Evolutionary conservation across 2,888 invertebrate genomes (phyloP).

Genomic region (Meiosimyza decipiens): DNA sequence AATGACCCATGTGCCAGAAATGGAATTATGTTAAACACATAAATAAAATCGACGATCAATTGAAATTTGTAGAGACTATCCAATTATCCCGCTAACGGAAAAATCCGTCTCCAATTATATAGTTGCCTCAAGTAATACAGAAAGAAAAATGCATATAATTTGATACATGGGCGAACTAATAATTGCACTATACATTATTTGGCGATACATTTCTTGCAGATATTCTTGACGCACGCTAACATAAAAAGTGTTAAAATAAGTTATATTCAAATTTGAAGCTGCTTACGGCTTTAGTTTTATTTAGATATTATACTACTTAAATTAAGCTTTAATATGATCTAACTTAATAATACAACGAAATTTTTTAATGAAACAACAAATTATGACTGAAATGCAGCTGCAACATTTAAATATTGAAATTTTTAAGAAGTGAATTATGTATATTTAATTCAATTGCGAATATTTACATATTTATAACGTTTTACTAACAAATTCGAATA

Average conservation of each 20-base stretch:
- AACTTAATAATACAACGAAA: background rate
- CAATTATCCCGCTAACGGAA: too few relatives aligned
- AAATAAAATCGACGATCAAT: too few relatives aligned
- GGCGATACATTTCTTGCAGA: too few relatives aligned
- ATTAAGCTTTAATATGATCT: background rate
- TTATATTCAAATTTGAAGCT: background rate
- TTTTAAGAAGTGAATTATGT: background rate
- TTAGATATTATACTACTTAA: background rate
- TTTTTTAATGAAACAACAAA: background rate
- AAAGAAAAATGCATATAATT: too few relatives aligned
- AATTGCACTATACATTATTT: too few relatives aligned
- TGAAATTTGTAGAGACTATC: too few relatives aligned
- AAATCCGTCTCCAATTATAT: too few relatives aligned
- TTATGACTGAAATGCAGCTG: slow-evolving; percentile 23
- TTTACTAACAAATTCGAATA: slow-evolving; percentile 2
- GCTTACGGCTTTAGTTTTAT: background rate
- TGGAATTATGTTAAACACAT: too few relatives aligned
- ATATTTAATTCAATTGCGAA: background rate
- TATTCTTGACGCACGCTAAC: too few relatives aligned
- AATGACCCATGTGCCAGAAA: too few relatives aligned
- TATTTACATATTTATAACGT: slow-evolving; percentile 4
- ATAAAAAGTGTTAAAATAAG: background rate
- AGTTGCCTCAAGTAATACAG: too few relatives aligned
- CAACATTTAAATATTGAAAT: background rate
- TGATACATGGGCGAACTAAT: too few relatives aligned